These are phyloP conservation scores for Pelochelys cantorii DNA, from an alignment of 2,797 vertebrate species.

Conservation along the genomic window DNA sequence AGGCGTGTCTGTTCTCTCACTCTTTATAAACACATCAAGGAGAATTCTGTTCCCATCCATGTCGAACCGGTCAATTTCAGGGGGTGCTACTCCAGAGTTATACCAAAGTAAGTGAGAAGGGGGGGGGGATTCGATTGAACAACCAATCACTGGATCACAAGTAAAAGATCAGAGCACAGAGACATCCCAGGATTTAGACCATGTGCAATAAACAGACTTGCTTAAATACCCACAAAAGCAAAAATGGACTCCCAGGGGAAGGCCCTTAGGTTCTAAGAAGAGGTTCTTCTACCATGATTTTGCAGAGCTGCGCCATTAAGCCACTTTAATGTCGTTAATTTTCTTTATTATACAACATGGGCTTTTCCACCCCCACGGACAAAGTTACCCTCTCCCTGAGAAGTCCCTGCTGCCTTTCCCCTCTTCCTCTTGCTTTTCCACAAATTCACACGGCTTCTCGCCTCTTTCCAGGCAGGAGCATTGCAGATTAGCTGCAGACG, in stretches of 20 bases:
- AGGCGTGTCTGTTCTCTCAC: conserved; percentile 1
- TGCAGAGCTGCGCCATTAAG: neutral
- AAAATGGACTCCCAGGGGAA: neutral
- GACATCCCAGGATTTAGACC: neutral
- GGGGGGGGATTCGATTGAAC: neutral
- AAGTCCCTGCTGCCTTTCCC: neutral
- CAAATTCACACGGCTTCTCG: neutral
- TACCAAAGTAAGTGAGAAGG: neutral
- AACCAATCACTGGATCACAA: neutral
- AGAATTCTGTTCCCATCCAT: conserved; percentile 11
- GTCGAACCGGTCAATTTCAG: neutral
- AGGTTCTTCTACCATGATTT: neutral
- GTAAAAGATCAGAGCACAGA: neutral
- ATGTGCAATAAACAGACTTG: neutral
- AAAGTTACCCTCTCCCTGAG: neutral
- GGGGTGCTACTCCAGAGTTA: neutral
- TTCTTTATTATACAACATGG: neutral
- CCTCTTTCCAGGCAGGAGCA: no score
- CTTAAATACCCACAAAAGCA: neutral
- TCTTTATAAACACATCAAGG: conserved; percentile 56
- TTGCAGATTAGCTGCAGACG: neutral
- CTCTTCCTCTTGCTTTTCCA: neutral
- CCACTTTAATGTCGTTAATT: neutral
- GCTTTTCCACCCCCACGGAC: neutral
- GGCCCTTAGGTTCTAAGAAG: neutral